Evolutionary conservation across 2,888 invertebrate genomes (phyloP), one percentile per base, ranked within the genome.

Genomic region (Anodontia alba): DNA sequence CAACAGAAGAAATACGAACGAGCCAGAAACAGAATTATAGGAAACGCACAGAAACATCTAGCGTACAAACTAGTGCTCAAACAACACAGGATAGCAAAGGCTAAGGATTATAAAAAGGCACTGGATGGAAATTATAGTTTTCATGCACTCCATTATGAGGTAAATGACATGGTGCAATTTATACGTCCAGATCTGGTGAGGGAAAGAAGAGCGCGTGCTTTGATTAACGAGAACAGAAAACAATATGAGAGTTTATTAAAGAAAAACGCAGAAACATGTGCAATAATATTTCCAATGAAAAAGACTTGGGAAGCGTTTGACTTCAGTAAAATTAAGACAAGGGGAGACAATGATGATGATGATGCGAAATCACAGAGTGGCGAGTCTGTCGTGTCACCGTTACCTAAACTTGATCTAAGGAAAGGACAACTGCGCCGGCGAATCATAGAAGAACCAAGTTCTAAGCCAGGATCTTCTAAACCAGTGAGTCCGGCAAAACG

Each of bases 31-130:
- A 66, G 76, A 54, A 66, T 89, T 0, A 46, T 85, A 7, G 81
- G 85, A 5, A 81, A 76, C 38, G 26, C 85, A 12, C 83, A 83
- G 29, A 87, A 85, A 73, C 76, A 84, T n/a, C 67, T 87, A 33
- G 90, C 90, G 1, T 90, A 90, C 81, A 88, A 88, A 74, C 20
- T 87, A 12, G 90, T 91, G 38, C 72, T 89, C 17, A 80, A 80
- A 70, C 83, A 81, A 23, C 89, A 91, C 31, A 87, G 83, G 33
- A 78, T 91, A 20, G 62, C 76, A 15, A 62, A 79, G 3, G 79
- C 87, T 10, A 73, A 75, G 8, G 84, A 88, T 57, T 88, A 89
- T 49, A 43, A 86, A 26, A 86, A 84, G 26, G 89, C 90, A 2
- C 76, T 91, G 20, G 78, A 89, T 76, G 84, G 86, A 31, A 82